Conservation (phyloP, 2,113 vertebrate genomes). For the human region DNA sequence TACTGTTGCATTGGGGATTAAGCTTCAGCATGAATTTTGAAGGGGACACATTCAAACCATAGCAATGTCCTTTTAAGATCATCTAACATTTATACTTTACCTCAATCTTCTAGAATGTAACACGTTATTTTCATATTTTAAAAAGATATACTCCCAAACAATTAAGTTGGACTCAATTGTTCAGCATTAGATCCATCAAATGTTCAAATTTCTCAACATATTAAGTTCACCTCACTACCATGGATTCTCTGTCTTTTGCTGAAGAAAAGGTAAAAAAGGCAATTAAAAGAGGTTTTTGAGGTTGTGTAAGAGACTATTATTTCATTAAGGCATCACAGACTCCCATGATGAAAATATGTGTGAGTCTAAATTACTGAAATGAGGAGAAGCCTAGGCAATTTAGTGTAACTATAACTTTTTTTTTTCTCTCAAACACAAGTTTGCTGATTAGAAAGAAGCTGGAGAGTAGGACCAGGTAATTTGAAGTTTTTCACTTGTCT, state of each 20-base stretch:
- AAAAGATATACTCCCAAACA: not conserved
- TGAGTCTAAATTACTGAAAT: not conserved
- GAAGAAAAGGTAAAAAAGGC: not conserved
- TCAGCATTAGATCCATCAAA: not conserved
- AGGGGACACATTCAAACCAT: not conserved
- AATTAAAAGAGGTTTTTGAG: not conserved
- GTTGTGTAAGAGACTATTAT: not conserved
- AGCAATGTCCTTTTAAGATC: not conserved
- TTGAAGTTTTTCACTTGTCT: not conserved
- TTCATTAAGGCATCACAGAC: not conserved
- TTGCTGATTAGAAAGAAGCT: not conserved
- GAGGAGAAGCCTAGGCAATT: not conserved
- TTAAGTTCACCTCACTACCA: not conserved
- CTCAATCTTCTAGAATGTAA: not conserved
- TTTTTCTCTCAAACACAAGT: not conserved
- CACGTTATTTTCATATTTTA: not conserved
- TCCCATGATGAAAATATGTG: not conserved
- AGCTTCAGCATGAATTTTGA: not conserved
- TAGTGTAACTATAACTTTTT: too few relatives aligned
- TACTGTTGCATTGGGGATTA: not conserved
- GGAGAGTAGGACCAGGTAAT: not conserved
- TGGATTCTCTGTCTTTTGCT: not conserved
- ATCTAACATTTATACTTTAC: not conserved
- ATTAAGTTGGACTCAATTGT: not conserved
- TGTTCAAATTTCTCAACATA: not conserved